Percentiles rank a stretch among this genome's conserved stretches.
Conservation (phyloP, 2,797 vertebrate species). For the Pachyuromys duprasi region DNA sequence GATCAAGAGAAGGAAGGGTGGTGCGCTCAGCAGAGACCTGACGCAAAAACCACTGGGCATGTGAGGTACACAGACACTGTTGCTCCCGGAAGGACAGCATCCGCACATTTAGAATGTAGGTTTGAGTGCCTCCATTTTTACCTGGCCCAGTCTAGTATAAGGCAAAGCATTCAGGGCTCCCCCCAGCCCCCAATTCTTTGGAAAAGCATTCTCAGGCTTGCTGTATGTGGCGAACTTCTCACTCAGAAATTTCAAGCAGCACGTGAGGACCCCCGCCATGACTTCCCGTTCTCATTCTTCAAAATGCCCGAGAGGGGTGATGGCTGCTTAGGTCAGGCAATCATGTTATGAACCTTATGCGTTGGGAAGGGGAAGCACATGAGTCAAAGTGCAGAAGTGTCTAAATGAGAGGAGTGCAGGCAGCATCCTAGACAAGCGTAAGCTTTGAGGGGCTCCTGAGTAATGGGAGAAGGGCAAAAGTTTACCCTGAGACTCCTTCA, state of each 20-base stretch:
- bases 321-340: neutral
- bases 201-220: neutral
- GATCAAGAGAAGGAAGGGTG: neutral
- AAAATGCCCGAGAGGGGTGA: neutral
- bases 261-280: neutral
- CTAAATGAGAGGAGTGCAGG: neutral
- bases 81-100: neutral
- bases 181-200: neutral
- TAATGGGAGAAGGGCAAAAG: neutral
- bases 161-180: neutral
- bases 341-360: too few relatives aligned
- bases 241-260: neutral
- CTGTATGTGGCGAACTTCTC: neutral
- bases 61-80: neutral
- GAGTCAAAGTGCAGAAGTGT: neutral
- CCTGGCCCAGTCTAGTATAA: neutral
- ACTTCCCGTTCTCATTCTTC: neutral
- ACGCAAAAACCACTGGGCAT: rapidly evolving
- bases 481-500: neutral
- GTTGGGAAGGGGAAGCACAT: neutral
- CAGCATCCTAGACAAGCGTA: neutral
- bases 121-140: neutral
- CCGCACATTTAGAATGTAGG: neutral
- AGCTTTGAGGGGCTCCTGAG: neutral
- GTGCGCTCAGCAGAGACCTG: too few relatives aligned